Evolutionary conservation across 2,113 vertebrate species (phyloP), one percentile per base, ranked within the genome.

Genomic region (Abramis brama): DNA sequence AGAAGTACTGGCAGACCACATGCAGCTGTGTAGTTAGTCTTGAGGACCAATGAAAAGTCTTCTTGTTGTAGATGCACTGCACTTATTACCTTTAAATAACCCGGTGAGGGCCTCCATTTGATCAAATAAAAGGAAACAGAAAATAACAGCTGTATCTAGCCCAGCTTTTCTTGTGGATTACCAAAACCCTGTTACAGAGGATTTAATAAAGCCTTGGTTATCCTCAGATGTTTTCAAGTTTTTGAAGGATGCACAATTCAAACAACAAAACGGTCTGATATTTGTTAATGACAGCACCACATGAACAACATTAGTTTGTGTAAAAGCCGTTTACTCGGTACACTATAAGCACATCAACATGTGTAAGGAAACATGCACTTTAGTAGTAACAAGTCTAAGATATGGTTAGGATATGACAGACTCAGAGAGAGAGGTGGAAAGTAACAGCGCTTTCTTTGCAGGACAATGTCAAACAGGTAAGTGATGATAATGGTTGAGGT

Each of bases 21-120:
- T 27, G 15, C 21, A 5, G 43, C 43, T 36, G 45, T 33, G 10
- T 13, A 52, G 79, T 1, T 70, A 21, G 17, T 82, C 43, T 33
- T 47, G 19, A 68, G 59, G 45, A 82, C 39, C 59, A 25, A 80
- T 62, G 39, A 74, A 47, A 74, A 74, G n/a, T 30, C n/a, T n/a
- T 64, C 23, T 62, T 45, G 23, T 2, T 25, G 7, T 43, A 43
- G 33, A 36, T 8, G 33, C 33, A 79, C 33, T 78, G 27, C 50
- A 78, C 50, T 57, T 59, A 12, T 59, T 75, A 6, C 73, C 73
- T 5, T 47, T 7, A 25, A 25, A 77, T 50, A 43, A 12, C 6
- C 13, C 7, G 0, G 15, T 2, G 9, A 19, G 17, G 4, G 27
- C 27, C 75, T 78, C 47, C 15, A 55, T 55, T 78, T 36, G 8